A percentile compares a stretch with the other conserved stretches of the same genome.
Conservation (phyloP, 2,888 invertebrate genomes). For the Macrosiphum euphorbiae region DNA sequence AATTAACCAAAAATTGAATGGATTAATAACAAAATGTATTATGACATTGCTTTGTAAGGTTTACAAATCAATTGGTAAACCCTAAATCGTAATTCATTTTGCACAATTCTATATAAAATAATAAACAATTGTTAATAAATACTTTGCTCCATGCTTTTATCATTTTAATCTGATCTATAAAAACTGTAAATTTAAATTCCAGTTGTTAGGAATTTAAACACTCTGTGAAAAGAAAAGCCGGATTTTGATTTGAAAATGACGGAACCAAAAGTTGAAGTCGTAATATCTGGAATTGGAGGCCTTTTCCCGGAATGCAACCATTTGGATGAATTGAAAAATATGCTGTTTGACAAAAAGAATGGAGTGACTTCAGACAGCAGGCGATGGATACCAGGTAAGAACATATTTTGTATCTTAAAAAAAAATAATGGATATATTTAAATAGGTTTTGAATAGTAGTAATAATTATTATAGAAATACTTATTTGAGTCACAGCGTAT, state of each 20-base stretch:
- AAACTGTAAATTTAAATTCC: neutral
- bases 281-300: slow-evolving; percentile 73
- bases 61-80: no score
- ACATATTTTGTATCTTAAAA: neutral
- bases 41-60: neutral
- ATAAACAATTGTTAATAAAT: slow-evolving; percentile 1
- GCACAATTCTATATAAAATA: neutral
- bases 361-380: slow-evolving; percentile 64
- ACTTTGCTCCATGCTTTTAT: neutral
- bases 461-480: neutral
- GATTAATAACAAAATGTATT: neutral
- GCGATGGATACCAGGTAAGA: slow-evolving; percentile 64
- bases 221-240: no score
- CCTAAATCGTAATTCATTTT: neutral
- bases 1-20: slow-evolving; percentile 49
- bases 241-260: slow-evolving; percentile 67
- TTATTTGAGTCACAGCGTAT: neutral
- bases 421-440: neutral
- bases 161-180: neutral
- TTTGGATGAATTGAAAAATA: slow-evolving; percentile 74
- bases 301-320: slow-evolving; percentile 76
- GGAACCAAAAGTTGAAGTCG: slow-evolving; percentile 67
- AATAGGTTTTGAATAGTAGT: neutral
- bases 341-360: slow-evolving; percentile 71
- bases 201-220: neutral